These are phyloP conservation scores for Pica pica DNA, from an alignment of 2,113 vertebrate species.

Conservation along the genomic window DNA sequence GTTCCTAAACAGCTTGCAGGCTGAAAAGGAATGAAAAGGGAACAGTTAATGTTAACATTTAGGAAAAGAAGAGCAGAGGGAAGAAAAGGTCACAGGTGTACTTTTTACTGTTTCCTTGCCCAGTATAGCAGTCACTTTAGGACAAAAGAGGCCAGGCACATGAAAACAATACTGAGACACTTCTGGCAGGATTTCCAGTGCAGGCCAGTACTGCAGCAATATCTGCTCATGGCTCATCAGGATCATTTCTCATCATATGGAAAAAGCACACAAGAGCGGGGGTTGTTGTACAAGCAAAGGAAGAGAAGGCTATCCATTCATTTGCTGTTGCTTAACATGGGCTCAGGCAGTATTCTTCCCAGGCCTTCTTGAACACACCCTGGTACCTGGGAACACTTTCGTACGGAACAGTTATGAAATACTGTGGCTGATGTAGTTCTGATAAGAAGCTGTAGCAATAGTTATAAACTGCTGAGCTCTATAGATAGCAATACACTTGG, in stretches of 20 bases:
- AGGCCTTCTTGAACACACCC: not conserved
- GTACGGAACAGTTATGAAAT: not conserved
- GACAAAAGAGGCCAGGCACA: not conserved
- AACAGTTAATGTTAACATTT: not conserved
- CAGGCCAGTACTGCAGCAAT: not conserved
- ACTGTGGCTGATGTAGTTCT: not conserved
- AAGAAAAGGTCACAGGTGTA: not conserved
- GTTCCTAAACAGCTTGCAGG: not conserved
- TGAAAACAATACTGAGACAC: not conserved
- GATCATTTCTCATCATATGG: not conserved
- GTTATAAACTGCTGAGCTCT: not conserved
- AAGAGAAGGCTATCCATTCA: not conserved
- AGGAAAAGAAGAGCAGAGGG: not conserved
- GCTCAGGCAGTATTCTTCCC: not conserved
- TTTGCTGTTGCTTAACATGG: not conserved
- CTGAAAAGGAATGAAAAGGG: not conserved
- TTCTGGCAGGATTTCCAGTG: not conserved
- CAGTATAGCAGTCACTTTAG: not conserved
- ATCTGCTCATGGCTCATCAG: not conserved
- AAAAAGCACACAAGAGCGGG: rapidly evolving
- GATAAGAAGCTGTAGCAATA: not conserved
- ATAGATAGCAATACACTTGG: not conserved
- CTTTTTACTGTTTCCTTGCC: not conserved
- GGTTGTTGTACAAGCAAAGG: not conserved
- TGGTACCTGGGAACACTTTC: not conserved